A percentile compares a stretch with the other conserved stretches of the same genome.
phyloP scores from a whole-genome alignment of 2,888 invertebrate genomes.

The Nephrotoma guestfalica region DNA sequence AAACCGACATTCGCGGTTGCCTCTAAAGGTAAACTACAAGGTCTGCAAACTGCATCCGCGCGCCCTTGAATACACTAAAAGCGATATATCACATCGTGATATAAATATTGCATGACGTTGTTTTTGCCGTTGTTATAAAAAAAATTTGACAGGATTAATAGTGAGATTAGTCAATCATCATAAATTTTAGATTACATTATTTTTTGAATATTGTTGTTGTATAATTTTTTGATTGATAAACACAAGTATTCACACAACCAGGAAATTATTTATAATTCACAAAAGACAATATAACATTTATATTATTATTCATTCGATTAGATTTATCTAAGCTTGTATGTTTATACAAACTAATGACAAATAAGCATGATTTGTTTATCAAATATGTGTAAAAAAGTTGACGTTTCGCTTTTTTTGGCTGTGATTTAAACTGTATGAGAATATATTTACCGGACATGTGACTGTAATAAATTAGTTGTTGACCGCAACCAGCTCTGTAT shows the following conservation, averaged over 20 bases:
- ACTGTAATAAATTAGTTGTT: not conserved
- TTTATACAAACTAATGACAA: not conserved
- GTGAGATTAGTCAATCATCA: not conserved
- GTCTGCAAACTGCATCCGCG: not conserved
- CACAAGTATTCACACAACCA: not conserved
- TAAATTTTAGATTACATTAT: not conserved
- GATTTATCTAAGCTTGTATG: not conserved
- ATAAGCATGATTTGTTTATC: not conserved
- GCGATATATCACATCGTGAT: not conserved
- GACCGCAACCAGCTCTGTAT: not conserved
- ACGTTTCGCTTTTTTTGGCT: not conserved
- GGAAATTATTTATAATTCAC: not conserved
- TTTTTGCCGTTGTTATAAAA: not conserved
- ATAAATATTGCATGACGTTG: not conserved
- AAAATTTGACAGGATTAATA: not conserved
- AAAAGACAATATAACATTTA: not conserved
- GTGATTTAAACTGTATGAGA: not conserved
- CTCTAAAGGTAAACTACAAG: not conserved
- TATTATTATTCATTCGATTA: not conserved
- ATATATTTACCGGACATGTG: not conserved
- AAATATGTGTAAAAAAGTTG: not conserved
- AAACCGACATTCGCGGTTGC: not conserved
- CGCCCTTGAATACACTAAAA: not conserved
- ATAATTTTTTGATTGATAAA: not conserved
- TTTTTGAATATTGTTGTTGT: not conserved